A percentile compares a stretch with the other conserved stretches of the same genome.
These are phyloP conservation scores for Eurytoma adleriae DNA, from an alignment of 2,888 invertebrate genomes.

Conservation along the genomic window DNA sequence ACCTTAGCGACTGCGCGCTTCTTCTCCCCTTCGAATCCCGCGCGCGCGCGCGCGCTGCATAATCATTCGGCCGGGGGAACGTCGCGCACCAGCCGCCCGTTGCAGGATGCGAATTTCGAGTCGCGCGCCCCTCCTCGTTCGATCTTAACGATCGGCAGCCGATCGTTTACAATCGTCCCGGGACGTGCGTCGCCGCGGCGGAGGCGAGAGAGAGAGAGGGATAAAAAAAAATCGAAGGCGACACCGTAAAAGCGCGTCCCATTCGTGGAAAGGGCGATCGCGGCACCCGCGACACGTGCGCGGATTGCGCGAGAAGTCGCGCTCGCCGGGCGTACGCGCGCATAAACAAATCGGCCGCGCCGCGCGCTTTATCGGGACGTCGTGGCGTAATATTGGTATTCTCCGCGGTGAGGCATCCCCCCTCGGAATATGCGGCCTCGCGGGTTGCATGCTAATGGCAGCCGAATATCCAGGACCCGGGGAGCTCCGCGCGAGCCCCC, in stretches of 20 bases:
- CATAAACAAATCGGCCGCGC: conserved; percentile 76
- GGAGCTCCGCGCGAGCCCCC: conserved; percentile 64
- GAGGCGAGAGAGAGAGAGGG: no score
- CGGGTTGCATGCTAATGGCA: conserved; percentile 74
- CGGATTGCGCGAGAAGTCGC: conserved; percentile 54
- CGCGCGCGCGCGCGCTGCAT: no score
- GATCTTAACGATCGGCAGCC: no score
- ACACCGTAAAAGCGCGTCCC: conserved; percentile 4
- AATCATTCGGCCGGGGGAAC: no score
- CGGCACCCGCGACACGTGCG: conserved; percentile 24
- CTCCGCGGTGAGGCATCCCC: conserved; percentile 71
- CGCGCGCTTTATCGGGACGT: conserved; percentile 76
- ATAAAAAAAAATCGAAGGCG: not conserved
- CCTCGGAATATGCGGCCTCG: conserved; percentile 75
- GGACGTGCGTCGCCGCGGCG: no score
- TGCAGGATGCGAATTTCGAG: no score
- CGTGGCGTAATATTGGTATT: conserved; percentile 76
- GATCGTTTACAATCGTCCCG: no score
- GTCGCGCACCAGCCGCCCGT: no score
- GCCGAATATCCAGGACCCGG: conserved; percentile 60
- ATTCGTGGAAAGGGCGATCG: conserved; percentile 4
- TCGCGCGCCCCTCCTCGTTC: no score
- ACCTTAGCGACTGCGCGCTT: no score
- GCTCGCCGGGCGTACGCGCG: conserved; percentile 68
- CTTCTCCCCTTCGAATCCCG: no score